Percentiles rank a stretch among this genome's conserved stretches.
Evolutionary conservation across 2,797 vertebrate genomes (phyloP).

Genomic region (Enteromius treurensis): DNA sequence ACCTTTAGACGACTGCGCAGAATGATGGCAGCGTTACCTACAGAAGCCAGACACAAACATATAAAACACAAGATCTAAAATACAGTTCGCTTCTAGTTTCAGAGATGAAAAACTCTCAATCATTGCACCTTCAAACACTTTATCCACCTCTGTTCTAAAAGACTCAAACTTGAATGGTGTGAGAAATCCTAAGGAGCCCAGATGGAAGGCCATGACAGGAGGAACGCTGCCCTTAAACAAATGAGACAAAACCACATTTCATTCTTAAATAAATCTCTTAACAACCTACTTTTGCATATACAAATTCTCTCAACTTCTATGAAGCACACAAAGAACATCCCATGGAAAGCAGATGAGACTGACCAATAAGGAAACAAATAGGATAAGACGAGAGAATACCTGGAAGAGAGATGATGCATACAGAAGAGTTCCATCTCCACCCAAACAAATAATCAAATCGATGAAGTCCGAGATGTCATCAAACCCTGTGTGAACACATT

Average conservation of each 20-base stretch:
- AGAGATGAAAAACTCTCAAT: neutral
- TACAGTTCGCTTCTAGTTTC: neutral
- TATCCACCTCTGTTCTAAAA: constrained; percentile 81
- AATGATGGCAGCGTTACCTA: constrained; percentile 83
- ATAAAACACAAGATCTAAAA: neutral
- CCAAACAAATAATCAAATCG: constrained; percentile 84
- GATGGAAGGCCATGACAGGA: constrained; percentile 84
- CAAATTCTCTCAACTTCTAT: constrained; percentile 12
- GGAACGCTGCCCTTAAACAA: constrained; percentile 77
- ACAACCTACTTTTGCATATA: constrained; percentile 16
- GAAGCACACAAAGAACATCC: neutral
- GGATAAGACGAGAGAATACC: constrained; percentile 62
- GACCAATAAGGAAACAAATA: neutral
- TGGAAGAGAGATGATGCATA: constrained; percentile 85
- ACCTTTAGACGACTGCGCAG: constrained; percentile 83
- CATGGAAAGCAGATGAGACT: constrained; percentile 4
- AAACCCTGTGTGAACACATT: constrained; percentile 69
- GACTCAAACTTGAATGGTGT: constrained; percentile 85
- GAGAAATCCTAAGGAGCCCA: constrained; percentile 82
- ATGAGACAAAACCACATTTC: constrained; percentile 4
- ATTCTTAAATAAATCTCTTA: constrained; percentile 18
- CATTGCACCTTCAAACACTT: constrained; percentile 81
- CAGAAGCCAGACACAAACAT: constrained; percentile 35
- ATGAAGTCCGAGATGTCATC: constrained; percentile 84
- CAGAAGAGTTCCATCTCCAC: constrained; percentile 82